A percentile compares a stretch with the other conserved stretches of the same genome.
Conservation (phyloP, 1,140 invertebrate species). For the Drosophila kikkawai region DNA sequence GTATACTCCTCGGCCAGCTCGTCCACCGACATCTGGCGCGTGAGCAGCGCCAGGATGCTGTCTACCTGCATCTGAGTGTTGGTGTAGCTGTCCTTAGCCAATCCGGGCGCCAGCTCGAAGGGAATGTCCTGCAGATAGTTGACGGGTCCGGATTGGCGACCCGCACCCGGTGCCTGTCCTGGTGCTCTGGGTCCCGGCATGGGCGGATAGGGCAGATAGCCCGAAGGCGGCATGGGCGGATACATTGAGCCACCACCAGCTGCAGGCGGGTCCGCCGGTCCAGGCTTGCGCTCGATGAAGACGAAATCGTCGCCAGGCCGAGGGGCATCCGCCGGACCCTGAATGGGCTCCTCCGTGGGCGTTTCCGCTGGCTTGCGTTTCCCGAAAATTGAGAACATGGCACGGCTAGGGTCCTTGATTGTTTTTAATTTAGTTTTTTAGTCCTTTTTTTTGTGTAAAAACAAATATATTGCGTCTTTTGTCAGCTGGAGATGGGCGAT, state of each 20-base stretch:
- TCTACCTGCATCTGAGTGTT: slow-evolving; percentile 75
- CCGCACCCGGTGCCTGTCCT: background rate
- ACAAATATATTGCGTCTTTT: slow-evolving; percentile 28
- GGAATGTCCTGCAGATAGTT: slow-evolving; percentile 81
- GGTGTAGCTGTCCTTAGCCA: slow-evolving; percentile 60
- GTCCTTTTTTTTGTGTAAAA: background rate
- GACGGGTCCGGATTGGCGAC: slow-evolving; percentile 23
- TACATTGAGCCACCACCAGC: slow-evolving; percentile 55
- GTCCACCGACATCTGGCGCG: slow-evolving; percentile 74
- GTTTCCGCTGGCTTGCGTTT: slow-evolving; percentile 73
- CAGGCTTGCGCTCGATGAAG: slow-evolving; percentile 70
- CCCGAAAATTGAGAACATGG: slow-evolving; percentile 75
- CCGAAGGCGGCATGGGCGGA: slow-evolving; percentile 69
- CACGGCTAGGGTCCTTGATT: background rate
- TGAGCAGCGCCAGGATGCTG: slow-evolving; percentile 74
- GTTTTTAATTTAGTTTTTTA: slow-evolving; percentile 9
- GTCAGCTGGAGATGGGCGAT: slow-evolving; percentile 25
- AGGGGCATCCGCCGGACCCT: slow-evolving; percentile 62
- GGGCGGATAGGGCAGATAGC: slow-evolving; percentile 66
- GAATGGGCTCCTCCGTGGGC: slow-evolving; percentile 74
- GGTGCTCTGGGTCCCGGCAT: slow-evolving; percentile 29
- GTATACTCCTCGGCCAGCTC: slow-evolving; percentile 71
- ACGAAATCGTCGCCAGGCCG: slow-evolving; percentile 74
- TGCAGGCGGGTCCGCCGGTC: slow-evolving; percentile 26
- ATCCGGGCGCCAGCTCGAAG: slow-evolving; percentile 73